Evolutionary conservation across 2,888 invertebrate species (phyloP), one percentile per base, ranked within the genome.

Genomic region (Trissolcus brochymenae): DNA sequence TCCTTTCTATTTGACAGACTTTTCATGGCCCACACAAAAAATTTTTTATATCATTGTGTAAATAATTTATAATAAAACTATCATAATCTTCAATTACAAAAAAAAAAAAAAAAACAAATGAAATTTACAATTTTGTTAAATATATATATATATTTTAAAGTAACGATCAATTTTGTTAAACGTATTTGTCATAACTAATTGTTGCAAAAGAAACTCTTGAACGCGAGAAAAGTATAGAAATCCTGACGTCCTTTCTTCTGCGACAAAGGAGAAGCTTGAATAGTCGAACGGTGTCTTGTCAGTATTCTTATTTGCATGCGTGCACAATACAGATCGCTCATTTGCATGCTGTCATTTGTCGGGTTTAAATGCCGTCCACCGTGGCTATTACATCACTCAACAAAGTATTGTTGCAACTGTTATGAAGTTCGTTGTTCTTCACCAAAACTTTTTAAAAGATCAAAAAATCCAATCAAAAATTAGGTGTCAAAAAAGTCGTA

Each of bases 111-210:
- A 3, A 25, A 25, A 4, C 4, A 25, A 4, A 25, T 25, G 4
- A 25, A 25, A 25, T 25, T 25, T 0, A 25, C 2, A 25, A 2
- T 25, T 25, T 25, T 25, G 19, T 25, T 6, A 25, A 21, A 25
- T 25, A 19, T 19, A 19, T n/a, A n/a, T 21, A 21, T 21, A 21
- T 21, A 6, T 25, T 25, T 25, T 25, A 46, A 25, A 55, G 3
- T 49, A 49, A 29, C 16, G 21, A 35, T 21, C 16, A 71, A 60
- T 49, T n/a, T n/a, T 3, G 25, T 51, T 16, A 50, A 55, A 62
- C 62, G 60, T 73, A 56, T 74, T 67, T 43, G 61, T 53, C 61
- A 62, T 57, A 56, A 61, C 56, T 61, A 67, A 54, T 66, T 67
- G 41, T 64, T 68, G 60, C 62, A 65, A 70, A 76, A 70, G 53